Evolutionary conservation across 1,140 invertebrate species (phyloP).

Genomic region (Meloidogyne chitwoodi): DNA sequence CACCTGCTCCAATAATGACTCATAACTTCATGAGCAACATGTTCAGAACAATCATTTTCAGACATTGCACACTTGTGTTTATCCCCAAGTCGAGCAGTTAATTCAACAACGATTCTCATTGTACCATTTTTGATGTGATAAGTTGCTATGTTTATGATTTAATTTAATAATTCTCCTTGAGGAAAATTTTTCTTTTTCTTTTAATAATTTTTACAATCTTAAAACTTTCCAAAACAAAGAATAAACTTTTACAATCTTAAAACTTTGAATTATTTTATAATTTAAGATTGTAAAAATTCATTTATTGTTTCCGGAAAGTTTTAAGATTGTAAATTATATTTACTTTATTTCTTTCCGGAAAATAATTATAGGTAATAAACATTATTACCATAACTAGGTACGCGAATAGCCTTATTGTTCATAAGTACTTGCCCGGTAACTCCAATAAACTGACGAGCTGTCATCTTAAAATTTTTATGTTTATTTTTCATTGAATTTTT

Average conservation of each 20-base stretch:
- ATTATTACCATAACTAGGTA: conserved; percentile 52
- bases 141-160: neutral
- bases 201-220: neutral
- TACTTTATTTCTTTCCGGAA: neutral
- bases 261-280: no score
- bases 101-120: conserved; percentile 55
- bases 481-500: neutral
- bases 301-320: no score
- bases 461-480: conserved; percentile 37
- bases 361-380: conserved; percentile 22
- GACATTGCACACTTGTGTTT: conserved; percentile 45
- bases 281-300: no score
- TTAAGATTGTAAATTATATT: no score
- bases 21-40: conserved; percentile 55
- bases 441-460: conserved; percentile 57
- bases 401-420: conserved; percentile 58
- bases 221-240: no score
- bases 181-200: neutral
- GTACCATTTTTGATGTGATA: conserved; percentile 55
- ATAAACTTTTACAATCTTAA: no score
- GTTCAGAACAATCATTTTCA: conserved; percentile 54
- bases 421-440: conserved; percentile 57
- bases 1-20: conserved; percentile 50
- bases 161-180: no score
- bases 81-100: conserved; percentile 51